Percentiles rank a stretch among this genome's conserved stretches.
Evolutionary conservation across 2,797 vertebrate species (phyloP).

Genomic region (Periparus ater): DNA sequence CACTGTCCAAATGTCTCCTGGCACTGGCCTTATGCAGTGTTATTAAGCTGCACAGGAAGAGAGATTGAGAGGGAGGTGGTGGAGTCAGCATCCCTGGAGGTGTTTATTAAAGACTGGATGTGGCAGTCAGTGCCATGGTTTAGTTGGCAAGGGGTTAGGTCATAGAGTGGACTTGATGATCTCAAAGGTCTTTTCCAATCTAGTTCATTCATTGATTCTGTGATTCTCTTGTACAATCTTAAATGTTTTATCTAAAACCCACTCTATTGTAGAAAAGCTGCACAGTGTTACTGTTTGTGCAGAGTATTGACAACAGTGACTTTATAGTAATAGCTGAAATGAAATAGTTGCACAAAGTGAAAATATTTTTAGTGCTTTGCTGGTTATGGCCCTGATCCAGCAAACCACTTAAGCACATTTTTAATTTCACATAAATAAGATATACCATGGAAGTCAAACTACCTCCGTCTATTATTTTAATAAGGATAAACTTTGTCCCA

Average conservation of each 20-base stretch:
- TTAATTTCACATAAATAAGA: background rate
- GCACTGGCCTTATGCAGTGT: background rate
- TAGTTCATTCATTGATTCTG: background rate
- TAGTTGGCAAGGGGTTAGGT: background rate
- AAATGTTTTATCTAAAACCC: background rate
- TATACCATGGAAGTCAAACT: background rate
- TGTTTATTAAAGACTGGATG: background rate
- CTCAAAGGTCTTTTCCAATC: background rate
- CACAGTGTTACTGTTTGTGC: background rate
- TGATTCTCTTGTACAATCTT: background rate
- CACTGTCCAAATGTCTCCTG: background rate
- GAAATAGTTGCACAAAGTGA: background rate
- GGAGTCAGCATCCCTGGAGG: background rate
- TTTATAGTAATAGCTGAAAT: background rate
- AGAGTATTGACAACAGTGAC: background rate
- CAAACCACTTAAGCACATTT: background rate
- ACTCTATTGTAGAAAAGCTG: background rate
- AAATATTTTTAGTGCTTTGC: background rate
- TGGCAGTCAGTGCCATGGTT: background rate
- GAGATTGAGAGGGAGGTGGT: background rate
- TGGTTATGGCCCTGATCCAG: slow-evolving; percentile 4
- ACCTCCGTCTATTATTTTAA: background rate
- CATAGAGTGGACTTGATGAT: background rate
- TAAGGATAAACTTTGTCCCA: background rate
- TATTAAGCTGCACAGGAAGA: background rate